Evolutionary conservation across 2,113 vertebrate species (phyloP), one percentile per base, ranked within the genome.

Genomic region (Prionailurus bengalensis): DNA sequence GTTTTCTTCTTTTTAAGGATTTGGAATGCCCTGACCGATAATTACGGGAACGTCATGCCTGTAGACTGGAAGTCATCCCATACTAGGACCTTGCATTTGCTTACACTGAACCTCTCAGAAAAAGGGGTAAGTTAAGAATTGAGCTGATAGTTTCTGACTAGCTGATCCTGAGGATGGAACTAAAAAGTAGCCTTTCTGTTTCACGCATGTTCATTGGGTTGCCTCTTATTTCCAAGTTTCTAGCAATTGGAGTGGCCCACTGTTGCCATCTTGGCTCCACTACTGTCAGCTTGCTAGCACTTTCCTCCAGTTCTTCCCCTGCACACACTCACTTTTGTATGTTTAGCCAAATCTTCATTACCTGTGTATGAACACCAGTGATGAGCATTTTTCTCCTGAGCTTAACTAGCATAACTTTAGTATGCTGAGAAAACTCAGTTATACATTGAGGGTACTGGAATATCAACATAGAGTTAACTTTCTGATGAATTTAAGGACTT

Each of bases 11-110:
- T 76, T 94, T 98, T 15, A 95, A 99, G 99, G 98, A 99, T 99
- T 94, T 99, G 99, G 99, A 99, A 99, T 96, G 99, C 99, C 94
- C 97, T 99, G 98, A 99, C 99, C 1, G 99, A 99, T 98, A 99
- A 99, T 98, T 99, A 99, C 31, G 99, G 99, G 93, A 99, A 99
- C 0, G 99, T 99, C 96, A 99, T 99, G 99, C 99, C 99, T 9
- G 99, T 99, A 92, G 99, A 99, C 98, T 99, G 99, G 99, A 99
- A 99, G 93, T 99, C 99, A 8, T 99, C 99, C 45, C 99, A 99
- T 95, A 99, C 99, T 23, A 99, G 99, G 97, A 98, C 99, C 92
- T 99, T 99, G 51, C 99, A 99, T 96, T 98, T 99, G 98, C 99
- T 99, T 81, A 99, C 99, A 3, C 99, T 99, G 87, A 99, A 99